phyloP scores from a whole-genome alignment of 2,888 invertebrate genomes.

The Augochlorella aurata region DNA sequence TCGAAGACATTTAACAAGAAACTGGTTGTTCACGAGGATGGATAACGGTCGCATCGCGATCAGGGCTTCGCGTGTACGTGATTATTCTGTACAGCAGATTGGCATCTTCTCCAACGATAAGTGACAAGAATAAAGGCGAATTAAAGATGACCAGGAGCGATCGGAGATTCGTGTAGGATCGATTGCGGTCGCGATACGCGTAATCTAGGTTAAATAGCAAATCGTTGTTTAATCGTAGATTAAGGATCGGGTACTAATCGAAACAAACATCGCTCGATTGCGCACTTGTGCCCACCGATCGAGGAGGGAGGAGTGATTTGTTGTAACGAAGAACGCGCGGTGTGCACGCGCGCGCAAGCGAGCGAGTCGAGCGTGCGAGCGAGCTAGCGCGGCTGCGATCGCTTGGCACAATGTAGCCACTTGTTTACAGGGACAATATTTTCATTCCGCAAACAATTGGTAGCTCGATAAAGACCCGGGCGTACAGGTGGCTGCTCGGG shows the following conservation, averaged over 20 bases:
- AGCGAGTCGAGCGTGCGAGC: conserved; percentile 3
- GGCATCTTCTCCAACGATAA: not conserved
- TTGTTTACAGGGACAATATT: conserved; percentile 81
- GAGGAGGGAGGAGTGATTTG: conserved; percentile 65
- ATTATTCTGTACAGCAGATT: not conserved
- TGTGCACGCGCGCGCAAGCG: conserved; percentile 11
- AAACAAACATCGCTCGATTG: conserved; percentile 67
- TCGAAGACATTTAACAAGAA: too few species aligned
- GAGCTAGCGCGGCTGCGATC: conserved; percentile 12
- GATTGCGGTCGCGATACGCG: conserved; percentile 60
- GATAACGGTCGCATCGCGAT: too few species aligned
- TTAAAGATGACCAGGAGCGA: not conserved
- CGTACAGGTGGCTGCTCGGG: conserved; percentile 71
- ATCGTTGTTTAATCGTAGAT: conserved; percentile 73
- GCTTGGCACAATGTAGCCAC: conserved; percentile 70
- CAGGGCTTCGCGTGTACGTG: too few species aligned
- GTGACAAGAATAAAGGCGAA: not conserved
- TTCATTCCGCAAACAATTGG: conserved; percentile 81
- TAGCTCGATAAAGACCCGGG: conserved; percentile 79
- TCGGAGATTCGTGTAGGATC: conserved; percentile 23
- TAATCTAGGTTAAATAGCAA: conserved; percentile 71
- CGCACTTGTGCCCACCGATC: conserved; percentile 58
- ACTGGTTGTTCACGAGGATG: too few species aligned
- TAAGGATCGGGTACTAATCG: conserved; percentile 67
- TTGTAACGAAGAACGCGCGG: conserved; percentile 68